A percentile compares a stretch with the other conserved stretches of the same genome.
Evolutionary conservation across 2,113 vertebrate species (phyloP).

Genomic region (Azemiops feae): DNA sequence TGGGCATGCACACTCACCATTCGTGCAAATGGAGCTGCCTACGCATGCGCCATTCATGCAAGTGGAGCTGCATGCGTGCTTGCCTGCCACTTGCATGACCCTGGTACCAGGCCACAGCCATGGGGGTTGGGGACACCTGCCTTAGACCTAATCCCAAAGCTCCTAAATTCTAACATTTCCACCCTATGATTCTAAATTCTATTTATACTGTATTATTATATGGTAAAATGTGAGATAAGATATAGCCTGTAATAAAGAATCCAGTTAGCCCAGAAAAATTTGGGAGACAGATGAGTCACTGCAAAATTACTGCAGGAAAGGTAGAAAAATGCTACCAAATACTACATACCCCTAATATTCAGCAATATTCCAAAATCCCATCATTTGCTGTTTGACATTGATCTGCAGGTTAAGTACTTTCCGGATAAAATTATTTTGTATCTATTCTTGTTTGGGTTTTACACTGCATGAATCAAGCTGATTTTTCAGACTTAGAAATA

Average conservation of each 20-base stretch:
- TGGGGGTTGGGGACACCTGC: too few relatives aligned
- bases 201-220: too few relatives aligned
- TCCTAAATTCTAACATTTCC: not conserved
- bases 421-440: not conserved
- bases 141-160: too few relatives aligned
- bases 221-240: not conserved
- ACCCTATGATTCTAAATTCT: too few relatives aligned
- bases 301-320: not conserved
- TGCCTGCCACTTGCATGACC: not conserved
- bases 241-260: not conserved
- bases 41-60: not conserved
- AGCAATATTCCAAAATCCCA: not conserved
- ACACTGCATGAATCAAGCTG: not conserved
- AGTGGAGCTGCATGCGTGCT: rapidly evolving
- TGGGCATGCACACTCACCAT: too few relatives aligned
- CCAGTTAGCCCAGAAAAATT: not conserved
- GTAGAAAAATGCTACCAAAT: not conserved
- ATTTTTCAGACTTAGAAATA: not conserved
- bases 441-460: not conserved
- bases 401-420: not conserved
- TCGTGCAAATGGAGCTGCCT: too few relatives aligned
- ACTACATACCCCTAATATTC: not conserved
- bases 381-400: not conserved
- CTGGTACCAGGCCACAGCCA: too few relatives aligned
- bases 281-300: not conserved